Base-by-base conservation (phyloP, 2,888 invertebrate genomes). In the Tetragnatha montana region DNA sequence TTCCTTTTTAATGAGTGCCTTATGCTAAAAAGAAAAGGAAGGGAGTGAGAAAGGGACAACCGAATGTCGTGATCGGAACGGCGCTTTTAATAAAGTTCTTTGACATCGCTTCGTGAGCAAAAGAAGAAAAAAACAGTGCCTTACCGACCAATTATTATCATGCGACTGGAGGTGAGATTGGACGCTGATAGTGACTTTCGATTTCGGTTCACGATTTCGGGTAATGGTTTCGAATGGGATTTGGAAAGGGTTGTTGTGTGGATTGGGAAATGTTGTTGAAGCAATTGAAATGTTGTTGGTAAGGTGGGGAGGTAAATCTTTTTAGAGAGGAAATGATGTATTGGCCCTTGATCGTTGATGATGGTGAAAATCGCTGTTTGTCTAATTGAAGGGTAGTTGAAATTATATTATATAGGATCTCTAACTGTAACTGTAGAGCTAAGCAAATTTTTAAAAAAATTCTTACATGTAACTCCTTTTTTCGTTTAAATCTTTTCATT, bases 41-140 rank as follows among this genome's bases (percentile, higher is more conserved):
- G 17, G n/a, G 17, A 35, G 19, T 69, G 21, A 49, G 71, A 71
- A 74, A 60, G 12, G 49, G 21, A 73, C 71, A 49, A 21, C 19
- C 82, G 22, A 51, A 74, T 35, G 73, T 78, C 78, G 81, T 81
- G 70, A 68, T 49, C 49, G 47, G 21, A 47, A 83, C 68, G 83
- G 22, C 35, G 51, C 14, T 76, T 84, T 84, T 84, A 76, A 76
- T 84, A 81, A 81, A 81, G 88, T 89, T 89, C 84, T 89, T 89
- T 89, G 88, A 89, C 88, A 84, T 84, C 80, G 35, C n/a, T 49
- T 81, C 84, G 88, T 84, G 84, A 60, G 84, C 51, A 19, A 75
- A 35, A 4, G 4, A 35, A 2, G 70, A 75, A 80, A 84, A 84
- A 50, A 10, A 35, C 51, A 51, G 78, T 51, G 51, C 60, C 51